Conservation (phyloP, 1,140 invertebrate species). For the Drosophila malerkotliana region DNA sequence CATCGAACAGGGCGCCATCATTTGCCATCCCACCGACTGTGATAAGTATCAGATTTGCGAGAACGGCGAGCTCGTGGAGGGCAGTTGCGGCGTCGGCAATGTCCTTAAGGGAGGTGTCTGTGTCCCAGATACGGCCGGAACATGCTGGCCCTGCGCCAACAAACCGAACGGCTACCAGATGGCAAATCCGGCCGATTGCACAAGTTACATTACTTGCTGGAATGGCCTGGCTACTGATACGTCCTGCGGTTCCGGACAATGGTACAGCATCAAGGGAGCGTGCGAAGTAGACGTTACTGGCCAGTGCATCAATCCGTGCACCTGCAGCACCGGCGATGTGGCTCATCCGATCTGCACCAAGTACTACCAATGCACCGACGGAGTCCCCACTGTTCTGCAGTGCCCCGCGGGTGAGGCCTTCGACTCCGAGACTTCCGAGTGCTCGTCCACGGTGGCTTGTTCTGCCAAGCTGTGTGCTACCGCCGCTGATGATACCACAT, state of each 20-base stretch:
- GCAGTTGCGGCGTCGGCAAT: slow-evolving; percentile 66
- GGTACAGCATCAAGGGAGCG: slow-evolving; percentile 32
- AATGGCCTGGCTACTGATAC: slow-evolving; percentile 44
- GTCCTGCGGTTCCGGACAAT: slow-evolving; percentile 48
- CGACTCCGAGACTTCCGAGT: slow-evolving; percentile 17
- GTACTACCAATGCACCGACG: slow-evolving; percentile 66
- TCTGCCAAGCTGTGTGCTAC: slow-evolving; percentile 28
- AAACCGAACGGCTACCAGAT: slow-evolving; percentile 58
- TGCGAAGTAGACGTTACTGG: slow-evolving; percentile 62
- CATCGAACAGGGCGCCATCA: slow-evolving; percentile 46
- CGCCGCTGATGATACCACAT: slow-evolving; percentile 20
- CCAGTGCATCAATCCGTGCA: slow-evolving; percentile 67
- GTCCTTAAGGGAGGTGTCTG: slow-evolving; percentile 51
- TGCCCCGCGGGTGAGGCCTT: slow-evolving; percentile 53
- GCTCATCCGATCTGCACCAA: slow-evolving; percentile 70
- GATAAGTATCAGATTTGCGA: slow-evolving; percentile 64
- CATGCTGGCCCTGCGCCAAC: slow-evolving; percentile 60
- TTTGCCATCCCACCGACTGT: slow-evolving; percentile 61
- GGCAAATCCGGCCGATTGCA: slow-evolving; percentile 50
- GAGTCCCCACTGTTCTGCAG: slow-evolving; percentile 47
- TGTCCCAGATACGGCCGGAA: slow-evolving; percentile 44
- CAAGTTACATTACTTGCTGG: slow-evolving; percentile 50
- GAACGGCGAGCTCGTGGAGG: slow-evolving; percentile 45
- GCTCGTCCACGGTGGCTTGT: slow-evolving; percentile 31
- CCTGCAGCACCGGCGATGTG: slow-evolving; percentile 44